phyloP scores from a whole-genome alignment of 2,113 vertebrate species.

The Lepisosteus osseus region DNA sequence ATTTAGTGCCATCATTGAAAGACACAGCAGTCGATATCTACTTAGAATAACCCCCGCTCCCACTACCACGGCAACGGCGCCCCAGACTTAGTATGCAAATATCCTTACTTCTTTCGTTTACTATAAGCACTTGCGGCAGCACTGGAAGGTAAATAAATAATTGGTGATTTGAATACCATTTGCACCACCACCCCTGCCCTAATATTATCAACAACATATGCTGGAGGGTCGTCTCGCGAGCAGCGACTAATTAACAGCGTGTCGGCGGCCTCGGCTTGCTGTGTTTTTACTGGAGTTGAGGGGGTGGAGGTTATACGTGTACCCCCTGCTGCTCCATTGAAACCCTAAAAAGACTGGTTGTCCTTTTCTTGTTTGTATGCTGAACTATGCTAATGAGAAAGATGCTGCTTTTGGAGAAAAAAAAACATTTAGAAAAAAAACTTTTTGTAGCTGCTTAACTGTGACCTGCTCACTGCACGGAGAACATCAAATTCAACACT shows the following conservation, averaged over 20 bases:
- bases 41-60: constrained; percentile 10
- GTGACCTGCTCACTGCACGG: constrained; percentile 25
- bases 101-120: constrained; percentile 2
- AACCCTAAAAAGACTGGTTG: constrained; percentile 25
- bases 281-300: constrained; percentile 29
- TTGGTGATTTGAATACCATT: constrained; percentile 44
- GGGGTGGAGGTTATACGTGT: not conserved
- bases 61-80: constrained; percentile 22
- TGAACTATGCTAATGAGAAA: constrained; percentile 49
- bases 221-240: constrained; percentile 38
- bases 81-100: constrained; percentile 39
- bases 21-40: constrained; percentile 38
- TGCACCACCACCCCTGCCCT: constrained; percentile 30
- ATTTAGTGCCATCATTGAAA: too few species aligned
- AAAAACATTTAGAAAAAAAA: constrained; percentile 28
- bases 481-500: constrained; percentile 29
- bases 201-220: constrained; percentile 43
- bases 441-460: constrained; percentile 50
- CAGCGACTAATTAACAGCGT: constrained; percentile 49
- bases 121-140: constrained; percentile 21
- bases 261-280: constrained; percentile 31
- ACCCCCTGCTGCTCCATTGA: constrained; percentile 56
- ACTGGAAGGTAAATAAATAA: constrained; percentile 37
- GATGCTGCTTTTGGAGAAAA: constrained; percentile 34
- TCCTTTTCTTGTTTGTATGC: constrained; percentile 31